Conservation (phyloP, 2,113 vertebrate species). For the Dasyornis broadbenti region DNA sequence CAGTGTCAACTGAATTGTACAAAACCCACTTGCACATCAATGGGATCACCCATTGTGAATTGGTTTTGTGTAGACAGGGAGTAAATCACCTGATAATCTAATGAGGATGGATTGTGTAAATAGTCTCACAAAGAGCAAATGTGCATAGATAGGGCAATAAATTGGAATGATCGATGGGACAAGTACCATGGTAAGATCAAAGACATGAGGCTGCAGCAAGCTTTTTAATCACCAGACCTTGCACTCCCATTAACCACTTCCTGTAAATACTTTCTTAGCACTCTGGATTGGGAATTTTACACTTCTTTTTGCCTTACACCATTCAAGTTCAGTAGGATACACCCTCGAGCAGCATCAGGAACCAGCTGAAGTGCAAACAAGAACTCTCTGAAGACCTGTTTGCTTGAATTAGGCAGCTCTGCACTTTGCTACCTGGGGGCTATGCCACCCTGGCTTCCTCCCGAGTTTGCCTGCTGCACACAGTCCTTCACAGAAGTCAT, state of each 20-base stretch:
- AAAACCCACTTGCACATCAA: slow-evolving; percentile 26
- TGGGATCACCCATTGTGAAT: background rate
- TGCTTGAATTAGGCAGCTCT: background rate
- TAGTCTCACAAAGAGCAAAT: background rate
- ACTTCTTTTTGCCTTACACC: background rate
- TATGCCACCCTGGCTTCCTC: background rate
- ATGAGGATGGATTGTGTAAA: slow-evolving; percentile 19
- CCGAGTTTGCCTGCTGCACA: background rate
- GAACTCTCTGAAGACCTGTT: background rate
- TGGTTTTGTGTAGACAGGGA: background rate
- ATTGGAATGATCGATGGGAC: background rate
- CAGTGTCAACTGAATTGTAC: background rate
- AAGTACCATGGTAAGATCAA: background rate
- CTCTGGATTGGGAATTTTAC: background rate
- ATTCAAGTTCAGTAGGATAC: background rate
- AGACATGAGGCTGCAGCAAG: background rate
- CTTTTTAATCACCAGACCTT: slow-evolving; percentile 5
- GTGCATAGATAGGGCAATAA: slow-evolving; percentile 33
- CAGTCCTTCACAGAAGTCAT: background rate
- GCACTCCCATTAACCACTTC: background rate
- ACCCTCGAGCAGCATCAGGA: background rate
- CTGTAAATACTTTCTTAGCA: background rate
- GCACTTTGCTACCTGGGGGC: rapidly evolving
- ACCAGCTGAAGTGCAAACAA: background rate
- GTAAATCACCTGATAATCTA: slow-evolving; percentile 45